Percentiles rank a stretch among this genome's conserved stretches.
Conservation (phyloP, 2,888 invertebrate species). For the Apamea epomidion region DNA sequence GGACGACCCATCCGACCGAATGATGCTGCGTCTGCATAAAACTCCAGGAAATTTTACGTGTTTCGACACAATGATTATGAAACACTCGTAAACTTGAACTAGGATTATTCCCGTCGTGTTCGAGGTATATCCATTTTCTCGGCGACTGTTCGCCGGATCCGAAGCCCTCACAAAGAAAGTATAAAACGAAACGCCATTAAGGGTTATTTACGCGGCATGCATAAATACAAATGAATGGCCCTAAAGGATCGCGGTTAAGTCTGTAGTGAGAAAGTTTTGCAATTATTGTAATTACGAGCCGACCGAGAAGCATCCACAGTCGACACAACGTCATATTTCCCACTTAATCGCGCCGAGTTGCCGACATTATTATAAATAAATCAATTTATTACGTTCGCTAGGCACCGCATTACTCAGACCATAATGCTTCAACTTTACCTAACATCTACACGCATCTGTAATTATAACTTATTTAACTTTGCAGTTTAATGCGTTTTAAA, state of each 20-base stretch:
- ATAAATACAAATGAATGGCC: constrained; percentile 85
- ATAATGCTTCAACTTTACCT: constrained; percentile 73
- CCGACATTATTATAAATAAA: constrained; percentile 84
- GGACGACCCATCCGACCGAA: constrained; percentile 78
- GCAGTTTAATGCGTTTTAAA: constrained; percentile 55
- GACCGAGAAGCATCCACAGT: constrained; percentile 83
- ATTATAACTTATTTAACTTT: constrained; percentile 61
- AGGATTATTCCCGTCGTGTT: constrained; percentile 76
- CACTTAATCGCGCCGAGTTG: constrained; percentile 86
- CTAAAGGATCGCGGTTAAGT: constrained; percentile 81
- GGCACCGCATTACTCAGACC: constrained; percentile 75
- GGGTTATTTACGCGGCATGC: constrained; percentile 80
- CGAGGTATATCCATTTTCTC: constrained; percentile 70
- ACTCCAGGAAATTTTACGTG: constrained; percentile 84
- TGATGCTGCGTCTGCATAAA: constrained; percentile 84
- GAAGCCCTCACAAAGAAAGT: constrained; percentile 71
- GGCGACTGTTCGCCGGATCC: constrained; percentile 56
- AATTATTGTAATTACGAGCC: constrained; percentile 88
- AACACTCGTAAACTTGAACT: constrained; percentile 83
- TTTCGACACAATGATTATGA: constrained; percentile 84
- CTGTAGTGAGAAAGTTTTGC: constrained; percentile 86
- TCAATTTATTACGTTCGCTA: constrained; percentile 81
- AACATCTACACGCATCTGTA: constrained; percentile 65
- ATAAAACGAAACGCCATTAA: constrained; percentile 77
- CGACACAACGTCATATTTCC: constrained; percentile 85